Base-by-base conservation (phyloP, 2,888 invertebrate genomes). In the Hoplodrina ambigua region DNA sequence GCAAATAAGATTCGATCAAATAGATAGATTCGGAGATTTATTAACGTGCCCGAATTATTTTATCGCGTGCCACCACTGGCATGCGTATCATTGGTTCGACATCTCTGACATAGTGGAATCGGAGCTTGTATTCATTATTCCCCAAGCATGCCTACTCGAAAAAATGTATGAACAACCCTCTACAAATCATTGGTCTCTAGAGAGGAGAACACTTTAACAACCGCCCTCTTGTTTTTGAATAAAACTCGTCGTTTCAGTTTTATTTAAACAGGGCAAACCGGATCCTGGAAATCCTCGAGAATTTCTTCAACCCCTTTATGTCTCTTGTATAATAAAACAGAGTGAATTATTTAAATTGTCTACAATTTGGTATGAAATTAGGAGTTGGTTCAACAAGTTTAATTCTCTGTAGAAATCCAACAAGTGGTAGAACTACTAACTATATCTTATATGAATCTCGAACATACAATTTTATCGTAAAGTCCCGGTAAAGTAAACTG, bases 201-300 rank as follows among this genome's bases (percentile, higher is more conserved):
- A 50, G 59, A 67, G 61, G 20, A 41, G 57, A 83, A 53, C 58
- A 78, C 68, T 75, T 67, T 56, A 66, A 65, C 55, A 59, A 63
- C 59, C 61, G 19, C 72, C 30, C 69, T 69, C 65, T 68, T 74
- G 64, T 69, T 74, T 25, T 67, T 69, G 58, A 76, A 74, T 76
- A 69, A 84, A 58, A 67, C 30, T 63, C 50, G 57, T 55, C 65
- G 63, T 69, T 75, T 78, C 67, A 55, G 62, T 66, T 70, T 46
- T 68, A 73, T 75, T 71, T 73, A 67, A 69, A 72, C 46, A 69
- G 65, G 50, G 19, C 17, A 41, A 73, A 54, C 61, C 41, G 60
- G 60, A 63, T 70, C 41, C 62, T 57, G 70, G 62, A 69, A 64
- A 41, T 52, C 25, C 64, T 75, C 44, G 13, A 54, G 33, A 68